Evolutionary conservation across 2,888 invertebrate species (phyloP).

Genomic region (Phasia obesa): DNA sequence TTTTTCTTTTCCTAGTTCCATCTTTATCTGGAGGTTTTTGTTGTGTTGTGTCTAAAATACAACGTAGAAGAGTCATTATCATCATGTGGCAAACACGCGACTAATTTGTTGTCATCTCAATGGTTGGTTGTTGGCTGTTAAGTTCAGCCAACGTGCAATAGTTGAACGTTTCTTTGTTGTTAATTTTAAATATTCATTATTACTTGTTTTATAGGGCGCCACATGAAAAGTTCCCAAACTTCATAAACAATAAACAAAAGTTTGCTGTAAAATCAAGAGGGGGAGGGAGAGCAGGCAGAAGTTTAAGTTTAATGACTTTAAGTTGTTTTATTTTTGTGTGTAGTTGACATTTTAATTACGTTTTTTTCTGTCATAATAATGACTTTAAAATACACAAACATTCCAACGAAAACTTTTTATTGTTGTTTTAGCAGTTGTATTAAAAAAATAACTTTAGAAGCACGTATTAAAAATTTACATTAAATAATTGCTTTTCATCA

Average conservation of each 20-base stretch:
- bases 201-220: constrained; percentile 35
- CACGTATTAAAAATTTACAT: not conserved
- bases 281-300: not conserved
- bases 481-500: no score
- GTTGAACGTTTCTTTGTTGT: constrained; percentile 45
- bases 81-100: constrained; percentile 71
- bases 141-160: constrained; percentile 55
- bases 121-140: constrained; percentile 49
- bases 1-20: constrained; percentile 30
- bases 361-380: constrained; percentile 21
- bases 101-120: constrained; percentile 70
- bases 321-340: not conserved
- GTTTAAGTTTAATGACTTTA: constrained; percentile 54
- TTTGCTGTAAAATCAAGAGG: not conserved
- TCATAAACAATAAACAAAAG: constrained; percentile 13
- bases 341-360: constrained; percentile 52
- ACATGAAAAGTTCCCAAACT: constrained; percentile 51
- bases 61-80: constrained; percentile 64
- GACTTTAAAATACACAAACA: constrained; percentile 6
- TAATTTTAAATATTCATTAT: constrained; percentile 41
- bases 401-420: not conserved
- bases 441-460: not conserved
- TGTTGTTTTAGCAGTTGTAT: not conserved
- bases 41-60: constrained; percentile 28
- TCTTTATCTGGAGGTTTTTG: constrained; percentile 38